These are phyloP conservation scores for Boulengeromyrus knoepffleri DNA, from an alignment of 2,113 vertebrate species.

Conservation along the genomic window DNA sequence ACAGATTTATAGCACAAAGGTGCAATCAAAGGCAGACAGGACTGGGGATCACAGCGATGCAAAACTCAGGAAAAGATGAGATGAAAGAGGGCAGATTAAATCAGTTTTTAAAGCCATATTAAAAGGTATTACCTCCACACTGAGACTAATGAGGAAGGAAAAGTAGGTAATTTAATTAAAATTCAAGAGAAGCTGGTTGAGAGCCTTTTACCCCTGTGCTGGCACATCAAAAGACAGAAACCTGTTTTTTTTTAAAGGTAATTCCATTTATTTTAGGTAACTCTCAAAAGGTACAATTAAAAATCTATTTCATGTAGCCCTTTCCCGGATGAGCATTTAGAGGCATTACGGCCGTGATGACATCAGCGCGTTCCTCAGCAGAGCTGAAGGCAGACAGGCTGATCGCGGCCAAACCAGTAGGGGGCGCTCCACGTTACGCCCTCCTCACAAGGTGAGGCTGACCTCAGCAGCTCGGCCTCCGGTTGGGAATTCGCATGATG, in stretches of 20 bases:
- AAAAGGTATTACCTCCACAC: conserved; percentile 72
- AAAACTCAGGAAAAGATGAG: conserved; percentile 59
- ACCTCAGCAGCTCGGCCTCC: not conserved
- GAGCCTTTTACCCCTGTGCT: conserved; percentile 59
- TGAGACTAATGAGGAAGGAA: conserved; percentile 63
- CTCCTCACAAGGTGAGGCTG: not conserved
- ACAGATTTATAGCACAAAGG: conserved; percentile 66
- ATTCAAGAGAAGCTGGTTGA: conserved; percentile 51
- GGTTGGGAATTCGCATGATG: not conserved
- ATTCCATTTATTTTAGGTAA: conserved; percentile 47
- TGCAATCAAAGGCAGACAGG: conserved; percentile 64
- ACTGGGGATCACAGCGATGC: conserved; percentile 68
- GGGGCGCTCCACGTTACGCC: not conserved
- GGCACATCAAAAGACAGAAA: conserved; percentile 64
- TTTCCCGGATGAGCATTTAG: conserved; percentile 3
- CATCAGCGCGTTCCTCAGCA: not conserved
- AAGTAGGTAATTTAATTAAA: conserved; percentile 63
- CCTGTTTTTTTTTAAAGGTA: conserved; percentile 53
- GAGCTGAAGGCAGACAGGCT: not conserved
- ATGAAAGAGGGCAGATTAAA: conserved; percentile 76
- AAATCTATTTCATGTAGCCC: conserved; percentile 24
- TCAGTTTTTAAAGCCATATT: conserved; percentile 71
- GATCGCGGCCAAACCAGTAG: not conserved
- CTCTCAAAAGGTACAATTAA: conserved; percentile 47
- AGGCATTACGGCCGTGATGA: conserved; percentile 4